phyloP scores from a whole-genome alignment of 2,113 vertebrate genomes.

The Mystacornis crossleyi region DNA sequence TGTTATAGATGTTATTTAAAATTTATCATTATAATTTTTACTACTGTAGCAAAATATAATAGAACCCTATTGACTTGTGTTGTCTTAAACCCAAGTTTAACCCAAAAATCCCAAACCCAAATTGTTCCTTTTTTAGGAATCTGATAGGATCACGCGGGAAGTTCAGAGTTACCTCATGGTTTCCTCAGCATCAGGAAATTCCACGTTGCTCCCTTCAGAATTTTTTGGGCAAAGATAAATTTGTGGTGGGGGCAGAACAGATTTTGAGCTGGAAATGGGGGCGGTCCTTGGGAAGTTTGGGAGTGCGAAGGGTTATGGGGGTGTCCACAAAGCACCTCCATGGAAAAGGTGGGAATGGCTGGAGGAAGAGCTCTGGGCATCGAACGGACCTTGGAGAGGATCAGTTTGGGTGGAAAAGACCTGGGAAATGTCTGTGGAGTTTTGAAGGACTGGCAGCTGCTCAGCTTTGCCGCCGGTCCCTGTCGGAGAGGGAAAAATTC shows the following conservation, averaged over 20 bases:
- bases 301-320: not conserved
- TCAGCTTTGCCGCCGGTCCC: not conserved
- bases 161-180: not conserved
- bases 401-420: not conserved
- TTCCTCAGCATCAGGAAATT: not conserved
- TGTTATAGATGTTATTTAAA: too few relatives aligned
- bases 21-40: too few relatives aligned
- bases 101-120: not conserved
- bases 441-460: not conserved
- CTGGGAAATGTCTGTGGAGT: not conserved
- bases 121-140: not conserved
- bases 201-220: not conserved
- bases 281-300: not conserved
- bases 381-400: not conserved
- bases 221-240: not conserved
- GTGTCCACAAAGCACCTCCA: not conserved
- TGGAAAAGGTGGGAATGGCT: not conserved
- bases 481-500: too few relatives aligned
- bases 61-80: not conserved
- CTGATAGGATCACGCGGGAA: fast-evolving
- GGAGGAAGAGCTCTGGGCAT: not conserved
- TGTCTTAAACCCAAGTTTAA: not conserved
- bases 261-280: not conserved
- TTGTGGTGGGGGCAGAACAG: not conserved
- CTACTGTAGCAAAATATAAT: not conserved